phyloP scores from a whole-genome alignment of 2,113 vertebrate genomes.

The Laticauda laticaudata region DNA sequence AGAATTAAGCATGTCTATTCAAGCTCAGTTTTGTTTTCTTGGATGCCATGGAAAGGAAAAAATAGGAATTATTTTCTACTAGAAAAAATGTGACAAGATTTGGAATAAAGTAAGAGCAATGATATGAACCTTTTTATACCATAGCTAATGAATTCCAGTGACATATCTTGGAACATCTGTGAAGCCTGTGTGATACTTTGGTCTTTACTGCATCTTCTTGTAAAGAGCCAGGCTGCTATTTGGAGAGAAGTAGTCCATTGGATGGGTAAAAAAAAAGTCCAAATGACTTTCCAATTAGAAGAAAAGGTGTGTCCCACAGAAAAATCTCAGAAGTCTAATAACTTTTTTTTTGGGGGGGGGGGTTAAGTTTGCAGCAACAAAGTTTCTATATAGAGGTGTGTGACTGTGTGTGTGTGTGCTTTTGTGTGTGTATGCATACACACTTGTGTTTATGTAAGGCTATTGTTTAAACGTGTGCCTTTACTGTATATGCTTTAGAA shows the following conservation, averaged over 20 bases:
- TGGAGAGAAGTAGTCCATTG: background rate
- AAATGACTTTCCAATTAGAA: background rate
- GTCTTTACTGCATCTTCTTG: background rate
- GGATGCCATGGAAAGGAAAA: conserved; percentile 69
- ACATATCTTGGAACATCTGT: background rate
- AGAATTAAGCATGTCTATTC: conserved; percentile 75
- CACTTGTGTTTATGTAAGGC: background rate
- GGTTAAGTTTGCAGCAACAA: background rate
- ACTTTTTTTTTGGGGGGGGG: too few relatives aligned
- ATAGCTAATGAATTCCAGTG: conserved; percentile 28
- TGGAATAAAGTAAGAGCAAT: conserved; percentile 17
- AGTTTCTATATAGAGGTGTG: background rate
- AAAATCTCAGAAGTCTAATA: background rate
- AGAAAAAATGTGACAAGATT: conserved; percentile 35
- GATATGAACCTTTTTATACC: conserved; percentile 11
- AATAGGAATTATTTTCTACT: conserved; percentile 49
- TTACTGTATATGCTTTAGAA: background rate
- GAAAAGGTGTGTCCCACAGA: background rate
- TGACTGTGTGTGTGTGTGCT: background rate
- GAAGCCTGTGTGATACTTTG: background rate
- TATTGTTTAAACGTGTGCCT: background rate
- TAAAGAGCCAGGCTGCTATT: background rate
- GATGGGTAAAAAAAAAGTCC: background rate
- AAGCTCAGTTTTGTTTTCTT: conserved; percentile 75
- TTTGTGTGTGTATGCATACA: background rate